Percentiles rank a stretch among this genome's conserved stretches.
These are phyloP conservation scores for Manduca sexta DNA, from an alignment of 1,140 invertebrate species.

Conservation along the genomic window DNA sequence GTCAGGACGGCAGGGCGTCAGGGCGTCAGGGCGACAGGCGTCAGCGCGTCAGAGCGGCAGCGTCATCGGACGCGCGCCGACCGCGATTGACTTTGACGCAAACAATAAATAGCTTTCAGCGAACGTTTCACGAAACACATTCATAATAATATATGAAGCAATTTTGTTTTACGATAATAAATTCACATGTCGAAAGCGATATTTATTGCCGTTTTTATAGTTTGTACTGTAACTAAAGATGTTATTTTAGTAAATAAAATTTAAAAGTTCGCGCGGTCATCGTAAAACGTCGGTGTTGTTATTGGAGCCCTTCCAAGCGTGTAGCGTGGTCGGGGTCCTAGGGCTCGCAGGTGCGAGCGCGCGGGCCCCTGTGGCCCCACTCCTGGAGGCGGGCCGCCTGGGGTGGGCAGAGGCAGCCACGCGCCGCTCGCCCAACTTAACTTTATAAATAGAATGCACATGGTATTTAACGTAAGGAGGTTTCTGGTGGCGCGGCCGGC, in stretches of 20 bases:
- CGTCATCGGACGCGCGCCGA: neutral
- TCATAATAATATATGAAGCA: conserved; percentile 5
- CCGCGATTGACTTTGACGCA: conserved; percentile 3
- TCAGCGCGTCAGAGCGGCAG: no score
- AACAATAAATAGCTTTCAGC: neutral
- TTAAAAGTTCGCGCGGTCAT: conserved; percentile 28
- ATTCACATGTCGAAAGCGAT: conserved; percentile 32
- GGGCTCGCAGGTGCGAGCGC: neutral
- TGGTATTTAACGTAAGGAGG: conserved; percentile 58
- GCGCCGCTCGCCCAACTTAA: conserved; percentile 55
- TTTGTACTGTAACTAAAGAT: conserved; percentile 37
- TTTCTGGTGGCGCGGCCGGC: conserved; percentile 45
- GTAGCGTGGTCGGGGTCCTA: neutral
- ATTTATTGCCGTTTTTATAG: conserved; percentile 48
- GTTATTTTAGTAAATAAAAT: conserved; percentile 57
- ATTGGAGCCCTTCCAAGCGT: conserved; percentile 41
- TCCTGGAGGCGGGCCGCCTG: conserved; percentile 18
- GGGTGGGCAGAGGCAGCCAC: conserved; percentile 34
- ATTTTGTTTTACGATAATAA: conserved; percentile 20
- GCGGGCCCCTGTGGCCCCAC: conserved; percentile 11
- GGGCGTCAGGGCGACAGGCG: no score
- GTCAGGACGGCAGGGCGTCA: no score
- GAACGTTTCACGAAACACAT: no score
- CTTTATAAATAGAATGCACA: conserved; percentile 67
- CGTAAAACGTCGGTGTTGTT: conserved; percentile 37